These are phyloP conservation scores for Copidosoma aretas DNA, from an alignment of 2,888 invertebrate species.

Conservation along the genomic window DNA sequence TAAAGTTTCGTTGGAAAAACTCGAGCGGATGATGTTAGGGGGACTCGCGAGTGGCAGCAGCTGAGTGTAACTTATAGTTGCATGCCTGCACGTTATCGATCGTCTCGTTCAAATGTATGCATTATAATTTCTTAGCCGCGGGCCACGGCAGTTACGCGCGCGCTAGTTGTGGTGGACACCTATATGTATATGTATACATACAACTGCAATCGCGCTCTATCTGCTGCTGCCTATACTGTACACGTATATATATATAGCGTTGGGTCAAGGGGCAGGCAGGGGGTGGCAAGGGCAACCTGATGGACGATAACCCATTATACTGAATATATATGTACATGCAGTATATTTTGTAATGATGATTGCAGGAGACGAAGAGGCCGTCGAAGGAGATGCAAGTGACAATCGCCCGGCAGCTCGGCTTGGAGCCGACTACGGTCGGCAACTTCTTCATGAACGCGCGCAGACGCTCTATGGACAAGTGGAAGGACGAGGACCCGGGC, in stretches of 20 bases:
- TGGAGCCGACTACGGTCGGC: slow-evolving; percentile 97
- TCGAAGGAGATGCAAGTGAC: slow-evolving; percentile 99
- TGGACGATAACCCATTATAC: too few species aligned
- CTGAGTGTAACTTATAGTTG: too few species aligned
- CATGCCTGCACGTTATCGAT: slow-evolving; percentile 57
- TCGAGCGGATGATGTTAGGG: too few species aligned
- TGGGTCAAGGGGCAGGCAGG: too few species aligned
- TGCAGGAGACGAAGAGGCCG: slow-evolving; percentile 96
- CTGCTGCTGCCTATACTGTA: too few species aligned
- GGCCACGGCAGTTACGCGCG: slow-evolving; percentile 44
- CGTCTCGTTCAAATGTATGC: slow-evolving; percentile 51
- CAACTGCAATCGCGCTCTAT: too few species aligned
- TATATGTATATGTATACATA: neutral
- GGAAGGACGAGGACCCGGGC: slow-evolving; percentile 90
- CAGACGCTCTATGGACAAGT: slow-evolving; percentile 95
- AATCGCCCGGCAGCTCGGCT: slow-evolving; percentile 94
- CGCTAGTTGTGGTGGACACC: neutral
- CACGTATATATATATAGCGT: too few species aligned
- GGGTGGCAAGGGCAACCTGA: too few species aligned
- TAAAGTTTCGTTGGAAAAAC: too few species aligned
- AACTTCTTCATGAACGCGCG: slow-evolving; percentile 99
- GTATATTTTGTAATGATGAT: slow-evolving; percentile 40
- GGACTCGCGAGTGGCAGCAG: too few species aligned
- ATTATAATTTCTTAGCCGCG: slow-evolving; percentile 54
- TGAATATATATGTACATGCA: too few species aligned